phyloP scores from a whole-genome alignment of 2,797 vertebrate species.

The Platalea minor region DNA sequence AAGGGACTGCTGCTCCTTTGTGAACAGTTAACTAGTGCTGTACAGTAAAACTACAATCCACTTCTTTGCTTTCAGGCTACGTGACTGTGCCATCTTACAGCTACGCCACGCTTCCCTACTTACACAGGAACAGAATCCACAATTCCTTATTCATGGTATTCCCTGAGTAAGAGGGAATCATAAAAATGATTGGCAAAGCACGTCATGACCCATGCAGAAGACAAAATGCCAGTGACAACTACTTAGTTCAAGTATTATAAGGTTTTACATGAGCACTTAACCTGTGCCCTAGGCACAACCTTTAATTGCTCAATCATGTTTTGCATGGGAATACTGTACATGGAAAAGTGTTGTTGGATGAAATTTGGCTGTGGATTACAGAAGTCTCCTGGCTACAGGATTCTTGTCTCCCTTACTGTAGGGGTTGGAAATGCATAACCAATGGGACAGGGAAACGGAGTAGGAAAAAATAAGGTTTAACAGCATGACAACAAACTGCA shows the following conservation, averaged over 20 bases:
- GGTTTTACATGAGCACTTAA: neutral
- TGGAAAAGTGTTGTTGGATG: neutral
- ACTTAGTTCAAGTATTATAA: neutral
- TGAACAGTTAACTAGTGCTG: neutral
- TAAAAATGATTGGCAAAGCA: neutral
- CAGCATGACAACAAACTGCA: neutral
- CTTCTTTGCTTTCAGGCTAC: neutral
- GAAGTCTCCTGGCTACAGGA: neutral
- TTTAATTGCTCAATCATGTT: neutral
- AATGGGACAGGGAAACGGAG: fast-evolving
- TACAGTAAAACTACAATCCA: neutral
- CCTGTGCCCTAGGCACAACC: neutral
- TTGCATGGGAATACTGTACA: neutral
- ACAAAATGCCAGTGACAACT: neutral
- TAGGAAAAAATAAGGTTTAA: neutral
- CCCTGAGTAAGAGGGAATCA: neutral
- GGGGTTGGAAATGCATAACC: neutral
- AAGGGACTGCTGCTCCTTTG: neutral
- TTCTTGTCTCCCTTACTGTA: neutral
- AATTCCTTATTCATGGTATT: neutral
- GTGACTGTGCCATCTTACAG: neutral
- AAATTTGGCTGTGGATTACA: neutral
- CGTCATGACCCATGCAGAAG: fast-evolving
- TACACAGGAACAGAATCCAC: neutral
- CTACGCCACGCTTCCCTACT: neutral